Evolutionary conservation across 2,888 invertebrate genomes (phyloP).

Genomic region (Ephialtes manifestator): DNA sequence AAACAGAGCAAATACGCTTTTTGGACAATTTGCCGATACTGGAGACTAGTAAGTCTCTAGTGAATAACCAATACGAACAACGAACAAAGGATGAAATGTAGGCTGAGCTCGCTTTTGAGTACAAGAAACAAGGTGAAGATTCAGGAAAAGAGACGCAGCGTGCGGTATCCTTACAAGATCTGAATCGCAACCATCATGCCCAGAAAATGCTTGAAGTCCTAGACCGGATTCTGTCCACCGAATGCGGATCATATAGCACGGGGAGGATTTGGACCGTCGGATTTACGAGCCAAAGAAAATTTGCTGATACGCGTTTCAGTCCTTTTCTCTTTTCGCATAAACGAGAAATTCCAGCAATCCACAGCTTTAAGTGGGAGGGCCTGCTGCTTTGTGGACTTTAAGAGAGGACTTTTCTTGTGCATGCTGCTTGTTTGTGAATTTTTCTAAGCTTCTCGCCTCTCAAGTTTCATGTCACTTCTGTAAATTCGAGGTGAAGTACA

Average conservation of each 20-base stretch:
- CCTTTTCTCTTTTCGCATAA: not conserved
- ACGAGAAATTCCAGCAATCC: not conserved
- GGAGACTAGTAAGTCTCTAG: too few species aligned
- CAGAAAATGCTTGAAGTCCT: constrained; percentile 6
- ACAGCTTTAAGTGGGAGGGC: not conserved
- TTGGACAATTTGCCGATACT: too few species aligned
- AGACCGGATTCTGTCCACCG: constrained; percentile 18
- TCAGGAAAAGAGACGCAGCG: constrained; percentile 29
- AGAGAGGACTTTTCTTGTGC: not conserved
- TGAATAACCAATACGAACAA: too few species aligned
- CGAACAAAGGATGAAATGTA: too few species aligned
- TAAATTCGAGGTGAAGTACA: not conserved
- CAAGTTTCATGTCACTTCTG: constrained; percentile 1
- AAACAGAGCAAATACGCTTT: too few species aligned
- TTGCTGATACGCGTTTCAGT: not conserved
- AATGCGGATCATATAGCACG: constrained; percentile 12
- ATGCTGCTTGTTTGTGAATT: not conserved
- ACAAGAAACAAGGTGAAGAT: constrained; percentile 19
- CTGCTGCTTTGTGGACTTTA: not conserved
- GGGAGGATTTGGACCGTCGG: not conserved
- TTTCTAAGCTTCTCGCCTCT: not conserved
- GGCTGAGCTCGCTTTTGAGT: constrained; percentile 32
- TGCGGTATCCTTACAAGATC: constrained; percentile 23
- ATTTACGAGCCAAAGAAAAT: constrained; percentile 25
- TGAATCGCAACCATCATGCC: constrained; percentile 17